Evolutionary conservation across 2,797 vertebrate genomes (phyloP).

Genomic region (Alectoris magna): DNA sequence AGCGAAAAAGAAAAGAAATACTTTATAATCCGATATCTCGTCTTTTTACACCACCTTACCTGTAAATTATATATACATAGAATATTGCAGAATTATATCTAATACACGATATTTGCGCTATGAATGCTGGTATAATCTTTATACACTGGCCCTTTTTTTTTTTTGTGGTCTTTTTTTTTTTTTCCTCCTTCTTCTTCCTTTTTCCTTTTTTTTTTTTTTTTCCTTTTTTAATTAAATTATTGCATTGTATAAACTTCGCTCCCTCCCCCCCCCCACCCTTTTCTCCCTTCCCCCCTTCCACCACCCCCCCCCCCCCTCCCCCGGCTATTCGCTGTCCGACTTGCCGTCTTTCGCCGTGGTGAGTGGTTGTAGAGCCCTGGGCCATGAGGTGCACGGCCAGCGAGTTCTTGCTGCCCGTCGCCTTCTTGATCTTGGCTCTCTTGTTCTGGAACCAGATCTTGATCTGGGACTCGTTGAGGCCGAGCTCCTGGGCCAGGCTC

Average conservation of each 20-base stretch:
- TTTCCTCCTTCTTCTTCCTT: constrained; percentile 70
- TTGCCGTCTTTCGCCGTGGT: constrained; percentile 94
- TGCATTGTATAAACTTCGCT: constrained; percentile 86
- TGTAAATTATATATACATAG: constrained; percentile 89
- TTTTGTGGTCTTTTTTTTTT: constrained; percentile 80
- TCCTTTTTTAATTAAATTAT: constrained; percentile 87
- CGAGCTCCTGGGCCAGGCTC: constrained; percentile 93
- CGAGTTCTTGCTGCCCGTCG: constrained; percentile 93
- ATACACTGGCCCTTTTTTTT: constrained; percentile 91
- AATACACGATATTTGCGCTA: constrained; percentile 84
- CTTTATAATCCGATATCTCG: constrained; percentile 82
- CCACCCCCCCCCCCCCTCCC: too few species aligned
- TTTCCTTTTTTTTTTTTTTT: not conserved
- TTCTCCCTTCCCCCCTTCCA: too few species aligned
- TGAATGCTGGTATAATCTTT: constrained; percentile 97
- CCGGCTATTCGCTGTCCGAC: constrained; percentile 93
- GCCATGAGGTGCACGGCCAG: constrained; percentile 97
- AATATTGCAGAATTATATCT: constrained; percentile 94
- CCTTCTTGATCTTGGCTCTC: constrained; percentile 96
- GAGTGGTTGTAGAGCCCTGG: constrained; percentile 97
- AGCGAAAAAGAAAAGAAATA: constrained; percentile 42
- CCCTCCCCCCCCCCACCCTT: too few species aligned
- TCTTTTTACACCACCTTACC: constrained; percentile 86
- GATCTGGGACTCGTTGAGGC: constrained; percentile 96
- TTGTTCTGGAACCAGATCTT: constrained; percentile 99